Base-by-base conservation (phyloP, 2,888 invertebrate genomes). In the Pecten maximus region DNA sequence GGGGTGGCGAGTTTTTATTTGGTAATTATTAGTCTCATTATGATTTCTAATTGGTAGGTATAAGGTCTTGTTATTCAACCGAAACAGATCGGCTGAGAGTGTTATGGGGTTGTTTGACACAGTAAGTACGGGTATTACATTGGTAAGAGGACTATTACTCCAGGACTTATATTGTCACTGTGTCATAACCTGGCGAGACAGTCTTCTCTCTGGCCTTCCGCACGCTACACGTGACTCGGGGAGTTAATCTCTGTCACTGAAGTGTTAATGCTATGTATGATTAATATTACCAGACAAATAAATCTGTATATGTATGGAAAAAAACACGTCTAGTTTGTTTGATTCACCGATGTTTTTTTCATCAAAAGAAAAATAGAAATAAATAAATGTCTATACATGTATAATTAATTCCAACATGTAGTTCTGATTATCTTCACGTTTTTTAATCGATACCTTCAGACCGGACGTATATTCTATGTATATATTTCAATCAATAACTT, bases 161-260 rank as follows among this genome's bases (percentile, higher is more conserved):
- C 12, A 23, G 35, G 74, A 54, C 74, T 10, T 74, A 28, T 35
- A 74, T 10, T 74, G 35, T 74, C 8, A 10, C 74, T 28, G 35
- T 74, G 74, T 74, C 74, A 28, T 74, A 74, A 74, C 74, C 74
- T 74, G 74, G 35, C 74, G 74, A 28, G 74, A 74, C 74, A 15
- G 74, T 12, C 54, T 8, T 54, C 54, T 23, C 19, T 15, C 28
- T 74, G 10, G 35, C 35, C 74, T 28, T 74, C 74, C 12, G 35
- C 4, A 28, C 15, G 19, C 28, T 74, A 35, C 74, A 28, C 4
- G 15, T n/a, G 8, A 35, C 35, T 15, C 74, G 28, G 74, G 12
- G 35, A 15, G 10, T 74, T 2, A 74, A 28, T 60, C 60, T 23
- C n/a, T 60, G 23, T 23, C n/a, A 60, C 23, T 60, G 60, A 23